Evolutionary conservation across 2,797 vertebrate species (phyloP).

Genomic region (Eremophila alpestris): DNA sequence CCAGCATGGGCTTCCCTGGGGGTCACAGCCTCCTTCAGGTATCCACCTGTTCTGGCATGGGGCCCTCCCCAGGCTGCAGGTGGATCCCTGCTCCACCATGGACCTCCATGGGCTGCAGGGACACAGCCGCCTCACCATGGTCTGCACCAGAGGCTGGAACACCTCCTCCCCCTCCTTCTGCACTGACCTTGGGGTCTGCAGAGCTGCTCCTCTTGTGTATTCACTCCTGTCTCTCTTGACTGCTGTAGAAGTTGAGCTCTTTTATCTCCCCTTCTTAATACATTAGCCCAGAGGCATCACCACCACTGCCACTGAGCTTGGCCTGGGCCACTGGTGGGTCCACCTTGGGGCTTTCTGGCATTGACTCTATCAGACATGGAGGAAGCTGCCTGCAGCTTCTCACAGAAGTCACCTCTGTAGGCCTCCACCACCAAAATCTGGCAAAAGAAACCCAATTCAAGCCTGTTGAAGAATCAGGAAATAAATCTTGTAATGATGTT

Average conservation of each 20-base stretch:
- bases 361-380: neutral
- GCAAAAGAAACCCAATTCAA: neutral
- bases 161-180: neutral
- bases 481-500: neutral
- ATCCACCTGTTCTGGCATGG: neutral
- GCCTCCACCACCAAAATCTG: neutral
- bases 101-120: neutral
- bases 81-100: neutral
- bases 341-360: neutral
- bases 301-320: rapidly evolving
- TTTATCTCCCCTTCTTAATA: rapidly evolving
- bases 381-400: neutral
- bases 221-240: neutral
- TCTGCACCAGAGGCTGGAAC: neutral
- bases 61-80: neutral
- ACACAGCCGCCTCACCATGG: neutral
- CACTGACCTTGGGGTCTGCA: neutral
- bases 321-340: neutral
- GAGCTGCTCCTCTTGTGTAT: neutral
- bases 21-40: neutral
- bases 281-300: neutral
- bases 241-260: neutral
- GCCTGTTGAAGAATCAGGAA: neutral
- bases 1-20: neutral
- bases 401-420: neutral